Evolutionary conservation across 2,888 invertebrate genomes (phyloP), one percentile per base, ranked within the genome.

Genomic region (Bombylius discolor): DNA sequence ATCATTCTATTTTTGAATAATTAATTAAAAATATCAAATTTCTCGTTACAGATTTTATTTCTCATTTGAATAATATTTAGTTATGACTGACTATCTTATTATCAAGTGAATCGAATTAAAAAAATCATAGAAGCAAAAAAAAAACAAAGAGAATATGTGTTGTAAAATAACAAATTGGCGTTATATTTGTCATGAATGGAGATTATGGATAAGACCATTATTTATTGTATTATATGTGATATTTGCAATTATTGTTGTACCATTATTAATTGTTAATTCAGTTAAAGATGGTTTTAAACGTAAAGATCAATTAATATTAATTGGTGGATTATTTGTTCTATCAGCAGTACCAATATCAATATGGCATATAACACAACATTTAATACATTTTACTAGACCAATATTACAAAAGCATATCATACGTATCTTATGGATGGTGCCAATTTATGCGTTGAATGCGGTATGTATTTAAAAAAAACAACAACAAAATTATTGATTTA

Each of bases 401-500:
- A 85, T 83, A 63, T 76, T 96, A 63, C 96, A 96, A 68, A 91
- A 93, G 74, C 90, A 94, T 74, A 91, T 97, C 60, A 93, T 96
- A 63, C 85, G 95, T 85, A 89, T 96, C 72, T 71, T 96, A 63
- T 95, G 95, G 94, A 96, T 96, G 96, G 95, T 96, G 54, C 96
- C 96, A 59, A 94, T 96, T 65, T 96, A 96, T 79, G 92, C 94
- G 47, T 74, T 91, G 9, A 94, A 96, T 81, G 93, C 95, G 62
- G 89, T 89, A 79, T 82, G 85, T 80, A 66, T 51, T 60, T 23
- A 23, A 23, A 23, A 23, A 23, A 23, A 23, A 23, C 47, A n/a
- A n/a, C n/a, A 12, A 53, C 13, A 14, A 52, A 31, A 36, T 39
- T 12, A 52, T 49, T 42, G 39, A 42, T 11, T 42, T 42, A 42